These are phyloP conservation scores for Thunnus maccoyii DNA, from an alignment of 2,113 vertebrate genomes.

Conservation along the genomic window DNA sequence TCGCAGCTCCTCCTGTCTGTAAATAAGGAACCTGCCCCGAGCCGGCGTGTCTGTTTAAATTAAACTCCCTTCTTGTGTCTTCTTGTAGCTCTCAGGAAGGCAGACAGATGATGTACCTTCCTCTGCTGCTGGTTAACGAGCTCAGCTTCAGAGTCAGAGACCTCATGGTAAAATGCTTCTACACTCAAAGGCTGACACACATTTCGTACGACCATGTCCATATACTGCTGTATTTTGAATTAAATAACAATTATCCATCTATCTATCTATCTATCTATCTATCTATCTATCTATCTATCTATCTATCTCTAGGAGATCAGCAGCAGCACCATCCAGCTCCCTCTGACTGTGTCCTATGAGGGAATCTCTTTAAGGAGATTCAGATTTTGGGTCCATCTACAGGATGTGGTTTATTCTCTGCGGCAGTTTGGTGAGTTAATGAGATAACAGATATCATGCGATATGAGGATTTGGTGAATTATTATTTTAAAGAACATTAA, in stretches of 20 bases:
- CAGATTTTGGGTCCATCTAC: constrained; percentile 96
- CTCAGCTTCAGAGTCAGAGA: constrained; percentile 95
- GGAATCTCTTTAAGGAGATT: constrained; percentile 93
- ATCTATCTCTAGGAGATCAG: constrained; percentile 88
- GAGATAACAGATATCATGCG: background rate
- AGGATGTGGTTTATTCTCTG: constrained; percentile 94
- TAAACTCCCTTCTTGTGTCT: background rate
- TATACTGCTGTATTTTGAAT: background rate
- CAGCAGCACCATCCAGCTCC: constrained; percentile 88
- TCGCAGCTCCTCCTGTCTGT: background rate
- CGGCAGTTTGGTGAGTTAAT: constrained; percentile 92
- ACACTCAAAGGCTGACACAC: background rate
- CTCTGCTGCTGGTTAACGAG: constrained; percentile 96
- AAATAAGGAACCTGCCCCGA: background rate
- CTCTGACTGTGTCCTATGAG: constrained; percentile 93
- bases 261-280: background rate
- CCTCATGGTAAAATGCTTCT: constrained; percentile 87
- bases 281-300: background rate
- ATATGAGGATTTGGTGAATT: background rate
- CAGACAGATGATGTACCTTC: constrained; percentile 93
- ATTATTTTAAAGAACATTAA: background rate
- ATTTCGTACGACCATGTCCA: background rate
- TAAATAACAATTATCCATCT: background rate
- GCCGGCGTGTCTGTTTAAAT: background rate
- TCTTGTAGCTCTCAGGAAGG: constrained; percentile 91